Evolutionary conservation across 2,113 vertebrate species (phyloP).

Genomic region (Apus apus): DNA sequence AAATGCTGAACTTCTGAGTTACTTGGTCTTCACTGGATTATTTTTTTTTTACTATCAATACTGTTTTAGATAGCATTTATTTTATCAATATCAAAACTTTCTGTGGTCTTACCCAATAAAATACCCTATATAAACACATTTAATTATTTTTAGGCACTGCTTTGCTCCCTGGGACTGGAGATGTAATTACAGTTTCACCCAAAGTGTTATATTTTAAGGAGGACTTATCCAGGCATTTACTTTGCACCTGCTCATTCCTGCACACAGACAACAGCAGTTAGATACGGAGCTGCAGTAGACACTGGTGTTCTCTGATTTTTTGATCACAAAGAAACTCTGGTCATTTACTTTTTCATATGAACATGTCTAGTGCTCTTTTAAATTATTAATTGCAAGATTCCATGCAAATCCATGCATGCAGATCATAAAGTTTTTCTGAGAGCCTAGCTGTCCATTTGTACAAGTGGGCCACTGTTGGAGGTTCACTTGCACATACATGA

Average conservation of each 20-base stretch:
- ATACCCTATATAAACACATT: background rate
- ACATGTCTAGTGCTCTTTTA: background rate
- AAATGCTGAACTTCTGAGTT: background rate
- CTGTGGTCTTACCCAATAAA: background rate
- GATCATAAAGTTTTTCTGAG: background rate
- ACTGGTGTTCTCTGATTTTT: background rate
- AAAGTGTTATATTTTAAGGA: background rate
- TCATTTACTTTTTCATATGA: background rate
- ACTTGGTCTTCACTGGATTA: background rate
- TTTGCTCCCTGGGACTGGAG: background rate
- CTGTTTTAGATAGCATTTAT: background rate
- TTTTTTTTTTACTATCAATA: background rate
- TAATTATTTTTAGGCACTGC: background rate
- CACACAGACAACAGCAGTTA: background rate
- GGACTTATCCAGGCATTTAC: background rate
- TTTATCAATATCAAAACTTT: no score
- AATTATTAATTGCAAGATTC: background rate
- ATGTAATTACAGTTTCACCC: background rate
- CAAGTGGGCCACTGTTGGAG: background rate
- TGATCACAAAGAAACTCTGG: background rate
- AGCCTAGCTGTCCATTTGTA: background rate
- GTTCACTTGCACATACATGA: background rate
- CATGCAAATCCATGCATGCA: background rate
- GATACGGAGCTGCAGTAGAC: background rate
- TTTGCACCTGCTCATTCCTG: background rate